These are phyloP conservation scores for Leptopilina boulardi DNA, from an alignment of 1,140 invertebrate genomes.

Conservation along the genomic window DNA sequence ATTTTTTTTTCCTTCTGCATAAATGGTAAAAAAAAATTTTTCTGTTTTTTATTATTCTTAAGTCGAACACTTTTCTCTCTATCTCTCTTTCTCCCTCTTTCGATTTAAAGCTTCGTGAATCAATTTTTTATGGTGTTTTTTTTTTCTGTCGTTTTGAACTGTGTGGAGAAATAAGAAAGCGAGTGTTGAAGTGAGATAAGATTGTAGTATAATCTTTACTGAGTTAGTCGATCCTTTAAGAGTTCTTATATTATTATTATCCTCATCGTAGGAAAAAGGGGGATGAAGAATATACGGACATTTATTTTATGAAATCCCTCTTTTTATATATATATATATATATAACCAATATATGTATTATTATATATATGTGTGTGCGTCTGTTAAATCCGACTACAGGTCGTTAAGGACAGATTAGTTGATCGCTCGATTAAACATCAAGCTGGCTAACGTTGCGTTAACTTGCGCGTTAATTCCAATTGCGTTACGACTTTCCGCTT, in stretches of 20 bases:
- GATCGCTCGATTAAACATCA: conserved; percentile 7
- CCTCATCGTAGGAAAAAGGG: neutral
- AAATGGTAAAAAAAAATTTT: too few species aligned
- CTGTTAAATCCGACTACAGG: conserved; percentile 23
- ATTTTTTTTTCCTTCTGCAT: too few species aligned
- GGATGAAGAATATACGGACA: neutral
- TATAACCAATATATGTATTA: too few species aligned
- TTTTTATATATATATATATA: neutral
- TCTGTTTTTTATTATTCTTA: too few species aligned
- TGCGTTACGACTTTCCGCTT: neutral
- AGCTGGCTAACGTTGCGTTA: conserved; percentile 17
- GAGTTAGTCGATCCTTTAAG: neutral
- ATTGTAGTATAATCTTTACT: conserved; percentile 11
- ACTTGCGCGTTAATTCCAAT: neutral
- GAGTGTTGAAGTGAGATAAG: conserved; percentile 5
- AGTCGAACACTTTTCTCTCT: too few species aligned
- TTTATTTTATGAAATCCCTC: conserved; percentile 1
- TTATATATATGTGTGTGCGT: too few species aligned
- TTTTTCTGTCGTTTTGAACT: too few species aligned
- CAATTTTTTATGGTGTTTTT: neutral
- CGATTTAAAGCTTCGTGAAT: neutral
- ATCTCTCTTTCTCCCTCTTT: too few species aligned
- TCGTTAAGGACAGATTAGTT: conserved; percentile 22
- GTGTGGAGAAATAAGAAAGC: neutral
- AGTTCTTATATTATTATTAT: conserved; percentile 6